phyloP scores from a whole-genome alignment of 2,888 invertebrate species.

The Epistrophe eligans region DNA sequence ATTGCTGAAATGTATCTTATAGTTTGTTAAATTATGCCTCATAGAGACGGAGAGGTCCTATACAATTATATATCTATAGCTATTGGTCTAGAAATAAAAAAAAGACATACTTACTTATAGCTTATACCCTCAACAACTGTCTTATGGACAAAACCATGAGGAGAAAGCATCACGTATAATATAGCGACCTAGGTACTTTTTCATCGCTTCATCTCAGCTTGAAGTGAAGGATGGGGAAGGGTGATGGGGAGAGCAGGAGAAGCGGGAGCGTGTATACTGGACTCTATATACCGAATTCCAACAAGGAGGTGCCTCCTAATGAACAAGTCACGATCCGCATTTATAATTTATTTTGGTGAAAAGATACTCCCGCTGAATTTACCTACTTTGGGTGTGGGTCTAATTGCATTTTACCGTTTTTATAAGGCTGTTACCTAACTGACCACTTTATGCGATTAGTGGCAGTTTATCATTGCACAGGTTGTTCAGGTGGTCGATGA shows the following conservation, averaged over 20 bases:
- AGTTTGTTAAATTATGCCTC: slow-evolving; percentile 37
- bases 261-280: neutral
- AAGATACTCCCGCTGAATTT: slow-evolving; percentile 73
- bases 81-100: slow-evolving; percentile 23
- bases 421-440: slow-evolving; percentile 69
- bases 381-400: slow-evolving; percentile 73
- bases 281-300: slow-evolving; percentile 23
- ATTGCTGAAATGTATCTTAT: slow-evolving; percentile 26
- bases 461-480: slow-evolving; percentile 73
- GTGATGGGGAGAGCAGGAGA: neutral
- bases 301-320: slow-evolving; percentile 70
- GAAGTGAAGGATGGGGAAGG: neutral
- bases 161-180: slow-evolving; percentile 52
- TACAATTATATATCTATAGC: neutral
- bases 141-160: slow-evolving; percentile 21
- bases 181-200: slow-evolving; percentile 11
- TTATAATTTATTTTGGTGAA: slow-evolving; percentile 76
- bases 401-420: slow-evolving; percentile 76
- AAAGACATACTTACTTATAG: neutral
- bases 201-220: slow-evolving; percentile 9
- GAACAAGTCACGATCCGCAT: slow-evolving; percentile 75
- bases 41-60: slow-evolving; percentile 17
- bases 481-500: slow-evolving; percentile 73
- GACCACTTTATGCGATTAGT: slow-evolving; percentile 73
- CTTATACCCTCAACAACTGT: neutral